Evolutionary conservation across 30 jellyfish, hydroid and myxozoan species (phyloP), one percentile per base, ranked within the genome.

Genomic region (Cassiopea andromeda): DNA sequence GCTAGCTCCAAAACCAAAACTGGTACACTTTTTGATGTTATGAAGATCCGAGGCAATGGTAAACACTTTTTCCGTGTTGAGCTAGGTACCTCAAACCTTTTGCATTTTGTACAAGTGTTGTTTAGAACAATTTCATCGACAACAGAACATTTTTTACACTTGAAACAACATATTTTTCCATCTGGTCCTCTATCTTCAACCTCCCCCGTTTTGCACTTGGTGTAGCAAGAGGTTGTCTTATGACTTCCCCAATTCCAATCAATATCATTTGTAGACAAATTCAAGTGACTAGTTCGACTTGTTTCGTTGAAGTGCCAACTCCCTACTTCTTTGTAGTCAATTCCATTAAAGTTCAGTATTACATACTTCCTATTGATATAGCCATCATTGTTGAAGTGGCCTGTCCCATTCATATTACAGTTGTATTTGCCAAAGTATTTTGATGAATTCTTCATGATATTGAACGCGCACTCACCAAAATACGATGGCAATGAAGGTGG

Each of bases 311-410:
- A 66, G 47, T 80, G 46, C 79, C 79, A 80, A 44, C 60, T 13
- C n/a, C 89, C 89, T 60, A 80, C 69, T 17, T 80, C 89, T 9
- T 59, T 80, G 80, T 59, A 80, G 3, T 47, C 79, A 15, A 47
- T 57, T 38, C 89, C 89, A 44, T 80, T 46, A 16, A 58, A 80
- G 46, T 80, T 80, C 67, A 80, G 15, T 3, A 80, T 45, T 10
- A 13, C n/a, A 61, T 47, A 60, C 3, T 14, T 17, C 60, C 89
- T 58, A 6, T 17, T 46, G 66, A 45, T n/a, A 46, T 60, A 80
- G 44, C 80, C 78, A 7, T 80, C 17, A 19, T 60, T 48, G 47
- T 80, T 61, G 80, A 80, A 80, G 48, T 80, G 60, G 1, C 61
- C 80, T 12, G 87, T 12, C 43, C 59, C 59, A 10, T 5, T 3